Conservation (phyloP, 2,113 vertebrate genomes). For the Trochalopteron elliotii region DNA sequence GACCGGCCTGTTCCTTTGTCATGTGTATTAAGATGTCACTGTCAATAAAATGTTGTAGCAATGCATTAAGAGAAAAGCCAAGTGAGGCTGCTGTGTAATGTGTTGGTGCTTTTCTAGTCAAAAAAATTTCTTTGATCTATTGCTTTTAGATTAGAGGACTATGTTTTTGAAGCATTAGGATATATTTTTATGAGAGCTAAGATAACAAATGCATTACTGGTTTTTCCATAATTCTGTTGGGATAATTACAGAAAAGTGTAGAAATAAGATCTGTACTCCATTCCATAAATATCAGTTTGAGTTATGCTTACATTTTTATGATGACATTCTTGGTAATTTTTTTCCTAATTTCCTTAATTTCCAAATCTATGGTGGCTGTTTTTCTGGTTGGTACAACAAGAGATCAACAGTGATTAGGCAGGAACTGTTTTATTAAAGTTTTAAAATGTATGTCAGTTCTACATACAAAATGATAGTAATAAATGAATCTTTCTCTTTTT, state of each 20-base stretch:
- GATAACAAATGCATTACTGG: background rate
- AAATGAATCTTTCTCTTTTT: background rate
- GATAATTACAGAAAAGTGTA: background rate
- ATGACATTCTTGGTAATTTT: background rate
- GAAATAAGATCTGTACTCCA: background rate
- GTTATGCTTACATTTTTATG: background rate
- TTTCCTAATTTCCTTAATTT: background rate
- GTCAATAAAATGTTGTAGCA: background rate
- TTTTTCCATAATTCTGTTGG: background rate
- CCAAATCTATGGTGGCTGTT: slow-evolving; percentile 81
- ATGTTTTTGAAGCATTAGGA: background rate
- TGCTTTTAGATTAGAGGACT: background rate
- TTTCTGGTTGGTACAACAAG: slow-evolving; percentile 78
- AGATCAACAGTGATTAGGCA: slow-evolving; percentile 75
- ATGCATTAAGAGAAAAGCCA: background rate
- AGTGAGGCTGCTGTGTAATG: background rate
- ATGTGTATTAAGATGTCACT: background rate
- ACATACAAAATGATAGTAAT: background rate
- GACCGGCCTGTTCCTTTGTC: background rate
- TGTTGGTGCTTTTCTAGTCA: background rate
- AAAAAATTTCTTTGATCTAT: background rate
- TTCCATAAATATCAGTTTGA: background rate
- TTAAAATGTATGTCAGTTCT: background rate
- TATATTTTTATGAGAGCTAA: background rate
- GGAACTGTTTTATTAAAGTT: background rate